phyloP scores from a whole-genome alignment of 2,888 invertebrate genomes.

The Clistopyga incitator region DNA sequence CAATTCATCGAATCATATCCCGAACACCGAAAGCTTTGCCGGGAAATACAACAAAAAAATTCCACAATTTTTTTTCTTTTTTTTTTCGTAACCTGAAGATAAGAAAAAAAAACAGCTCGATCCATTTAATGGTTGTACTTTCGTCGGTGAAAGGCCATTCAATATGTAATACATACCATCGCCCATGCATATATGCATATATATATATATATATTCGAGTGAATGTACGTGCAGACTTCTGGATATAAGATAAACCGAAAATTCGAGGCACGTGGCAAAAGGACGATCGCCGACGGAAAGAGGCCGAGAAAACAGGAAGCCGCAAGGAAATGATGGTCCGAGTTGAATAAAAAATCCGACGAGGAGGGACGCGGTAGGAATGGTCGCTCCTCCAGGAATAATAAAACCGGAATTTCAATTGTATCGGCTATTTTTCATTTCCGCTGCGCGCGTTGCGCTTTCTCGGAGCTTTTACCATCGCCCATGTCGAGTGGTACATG shows the following conservation, averaged over 20 bases:
- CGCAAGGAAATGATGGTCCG: constrained; percentile 15
- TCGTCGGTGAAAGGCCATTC: neutral
- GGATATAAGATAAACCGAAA: constrained; percentile 20
- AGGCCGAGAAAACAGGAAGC: neutral
- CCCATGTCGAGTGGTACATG: neutral
- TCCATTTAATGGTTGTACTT: neutral
- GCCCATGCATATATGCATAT: neutral
- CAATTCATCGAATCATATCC: constrained; percentile 1
- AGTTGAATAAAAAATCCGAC: constrained; percentile 20
- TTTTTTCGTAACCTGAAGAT: too few relatives aligned
- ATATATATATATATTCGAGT: neutral
- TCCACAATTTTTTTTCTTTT: too few relatives aligned
- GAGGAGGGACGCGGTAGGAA: constrained; percentile 3
- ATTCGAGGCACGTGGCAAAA: constrained; percentile 12
- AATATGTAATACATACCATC: constrained; percentile 12
- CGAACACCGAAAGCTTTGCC: neutral
- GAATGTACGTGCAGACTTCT: neutral
- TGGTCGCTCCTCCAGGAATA: constrained; percentile 1
- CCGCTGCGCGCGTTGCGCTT: constrained; percentile 36
- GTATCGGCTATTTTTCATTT: constrained; percentile 56
- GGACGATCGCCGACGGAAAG: neutral
- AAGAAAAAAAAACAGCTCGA: neutral
- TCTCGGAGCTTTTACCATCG: constrained; percentile 20
- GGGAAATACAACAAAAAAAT: too few relatives aligned
- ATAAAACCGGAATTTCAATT: constrained; percentile 45